Percentiles rank a stretch among this genome's conserved stretches.
phyloP scores from a whole-genome alignment of 2,113 vertebrate genomes.

The Semnornis frantzii region DNA sequence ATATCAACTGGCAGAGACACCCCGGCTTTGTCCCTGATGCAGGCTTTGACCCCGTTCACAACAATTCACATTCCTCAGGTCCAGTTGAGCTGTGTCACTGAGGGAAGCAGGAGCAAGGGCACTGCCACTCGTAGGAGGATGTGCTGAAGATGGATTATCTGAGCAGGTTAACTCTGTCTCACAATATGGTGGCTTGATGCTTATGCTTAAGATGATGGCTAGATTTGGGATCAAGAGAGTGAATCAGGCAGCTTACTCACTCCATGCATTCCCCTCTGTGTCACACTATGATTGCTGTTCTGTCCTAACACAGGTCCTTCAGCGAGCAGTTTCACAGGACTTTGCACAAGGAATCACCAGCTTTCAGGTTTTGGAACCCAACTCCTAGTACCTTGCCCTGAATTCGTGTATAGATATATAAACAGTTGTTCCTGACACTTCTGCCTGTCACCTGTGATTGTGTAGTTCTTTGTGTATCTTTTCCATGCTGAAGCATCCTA shows the following conservation, averaged over 20 bases:
- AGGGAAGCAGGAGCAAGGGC: neutral
- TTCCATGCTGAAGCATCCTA: neutral
- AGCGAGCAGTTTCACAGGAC: neutral
- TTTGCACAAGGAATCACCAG: neutral
- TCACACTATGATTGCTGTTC: neutral
- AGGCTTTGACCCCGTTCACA: neutral
- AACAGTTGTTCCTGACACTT: neutral
- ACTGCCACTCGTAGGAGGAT: neutral
- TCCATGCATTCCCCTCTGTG: neutral
- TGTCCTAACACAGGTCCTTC: neutral
- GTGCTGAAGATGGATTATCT: neutral
- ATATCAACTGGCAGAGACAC: neutral
- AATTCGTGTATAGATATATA: neutral
- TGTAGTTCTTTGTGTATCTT: neutral
- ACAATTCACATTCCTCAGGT: neutral
- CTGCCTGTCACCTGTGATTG: neutral
- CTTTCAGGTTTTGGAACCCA: neutral
- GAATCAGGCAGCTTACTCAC: neutral
- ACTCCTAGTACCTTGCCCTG: neutral
- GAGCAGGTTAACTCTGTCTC: neutral
- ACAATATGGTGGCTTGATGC: neutral
- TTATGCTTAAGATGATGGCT: neutral
- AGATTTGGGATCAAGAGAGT: neutral
- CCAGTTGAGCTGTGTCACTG: neutral
- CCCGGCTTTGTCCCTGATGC: rapidly evolving